Evolutionary conservation across 2,797 vertebrate species (phyloP).

Genomic region (Lagocephalus sceleratus): DNA sequence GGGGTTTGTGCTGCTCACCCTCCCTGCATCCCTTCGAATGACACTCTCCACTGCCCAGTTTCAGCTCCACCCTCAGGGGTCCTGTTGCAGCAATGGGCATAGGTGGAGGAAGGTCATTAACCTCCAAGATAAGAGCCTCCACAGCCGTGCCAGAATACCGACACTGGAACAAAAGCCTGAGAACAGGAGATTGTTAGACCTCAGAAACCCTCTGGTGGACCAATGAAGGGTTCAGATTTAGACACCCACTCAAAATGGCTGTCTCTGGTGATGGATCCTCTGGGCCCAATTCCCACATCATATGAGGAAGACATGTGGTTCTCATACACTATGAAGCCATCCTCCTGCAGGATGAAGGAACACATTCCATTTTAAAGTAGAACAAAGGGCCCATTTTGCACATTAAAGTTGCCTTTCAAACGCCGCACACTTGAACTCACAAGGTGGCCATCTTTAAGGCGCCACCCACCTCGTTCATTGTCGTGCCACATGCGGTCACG

Average conservation of each 20-base stretch:
- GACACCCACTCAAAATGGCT: conserved; percentile 75
- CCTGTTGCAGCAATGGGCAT: conserved; percentile 54
- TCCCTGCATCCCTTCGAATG: conserved; percentile 66
- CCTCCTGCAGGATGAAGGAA: conserved; percentile 48
- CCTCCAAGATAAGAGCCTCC: conserved; percentile 63
- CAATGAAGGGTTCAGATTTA: neutral
- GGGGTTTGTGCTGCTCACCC: conserved; percentile 40
- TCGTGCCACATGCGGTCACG: conserved; percentile 72
- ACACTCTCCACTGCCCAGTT: conserved; percentile 71
- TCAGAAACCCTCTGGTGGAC: neutral
- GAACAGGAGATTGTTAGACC: neutral
- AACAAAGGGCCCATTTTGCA: neutral
- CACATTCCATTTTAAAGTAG: too few species aligned
- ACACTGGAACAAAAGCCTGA: conserved; percentile 77
- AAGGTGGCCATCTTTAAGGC: neutral
- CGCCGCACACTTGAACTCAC: neutral
- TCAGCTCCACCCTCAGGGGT: conserved; percentile 66
- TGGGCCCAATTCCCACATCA: conserved; percentile 70
- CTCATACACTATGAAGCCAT: conserved; percentile 71
- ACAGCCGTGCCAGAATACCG: conserved; percentile 56
- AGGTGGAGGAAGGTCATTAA: conserved; percentile 63
- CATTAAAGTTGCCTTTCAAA: neutral
- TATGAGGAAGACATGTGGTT: conserved; percentile 74
- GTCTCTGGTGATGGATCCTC: conserved; percentile 75
- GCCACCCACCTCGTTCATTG: conserved; percentile 43